phyloP scores from a whole-genome alignment of 2,113 vertebrate species.

The Globicephala melas region DNA sequence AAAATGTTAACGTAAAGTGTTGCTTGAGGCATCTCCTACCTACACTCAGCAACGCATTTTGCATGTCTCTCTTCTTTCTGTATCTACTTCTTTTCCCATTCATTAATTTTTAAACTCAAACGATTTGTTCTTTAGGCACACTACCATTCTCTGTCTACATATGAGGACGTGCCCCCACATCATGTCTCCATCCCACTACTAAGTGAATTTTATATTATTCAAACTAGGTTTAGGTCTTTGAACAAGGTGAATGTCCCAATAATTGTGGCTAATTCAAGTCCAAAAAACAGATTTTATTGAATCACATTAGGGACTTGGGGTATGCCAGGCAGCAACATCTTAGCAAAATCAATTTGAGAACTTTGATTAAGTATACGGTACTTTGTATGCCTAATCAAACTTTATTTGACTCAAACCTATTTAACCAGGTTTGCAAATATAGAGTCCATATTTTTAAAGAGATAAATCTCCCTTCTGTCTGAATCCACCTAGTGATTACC shows the following conservation, averaged over 20 bases:
- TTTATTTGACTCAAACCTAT: conserved; percentile 20
- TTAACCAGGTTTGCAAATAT: conserved; percentile 40
- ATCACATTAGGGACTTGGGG: background rate
- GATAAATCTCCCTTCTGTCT: background rate
- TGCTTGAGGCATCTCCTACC: background rate
- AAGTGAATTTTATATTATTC: background rate
- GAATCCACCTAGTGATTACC: background rate
- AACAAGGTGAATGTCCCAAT: background rate
- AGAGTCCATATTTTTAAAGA: conserved; percentile 22
- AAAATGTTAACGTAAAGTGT: background rate
- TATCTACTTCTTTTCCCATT: background rate
- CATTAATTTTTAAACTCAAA: conserved; percentile 31
- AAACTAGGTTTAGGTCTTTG: background rate
- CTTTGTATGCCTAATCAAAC: conserved; percentile 20
- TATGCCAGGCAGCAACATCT: background rate
- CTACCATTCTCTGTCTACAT: background rate
- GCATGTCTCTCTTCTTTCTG: background rate
- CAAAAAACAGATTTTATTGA: conserved; percentile 17
- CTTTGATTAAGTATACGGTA: conserved; percentile 40
- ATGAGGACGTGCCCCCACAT: background rate
- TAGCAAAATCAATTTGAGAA: conserved; percentile 41
- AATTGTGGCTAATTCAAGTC: background rate
- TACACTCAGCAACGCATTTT: background rate
- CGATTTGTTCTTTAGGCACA: background rate
- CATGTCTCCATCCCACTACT: background rate